Conservation (phyloP, 1,140 invertebrate genomes). For the Neodiprion lecontei region DNA sequence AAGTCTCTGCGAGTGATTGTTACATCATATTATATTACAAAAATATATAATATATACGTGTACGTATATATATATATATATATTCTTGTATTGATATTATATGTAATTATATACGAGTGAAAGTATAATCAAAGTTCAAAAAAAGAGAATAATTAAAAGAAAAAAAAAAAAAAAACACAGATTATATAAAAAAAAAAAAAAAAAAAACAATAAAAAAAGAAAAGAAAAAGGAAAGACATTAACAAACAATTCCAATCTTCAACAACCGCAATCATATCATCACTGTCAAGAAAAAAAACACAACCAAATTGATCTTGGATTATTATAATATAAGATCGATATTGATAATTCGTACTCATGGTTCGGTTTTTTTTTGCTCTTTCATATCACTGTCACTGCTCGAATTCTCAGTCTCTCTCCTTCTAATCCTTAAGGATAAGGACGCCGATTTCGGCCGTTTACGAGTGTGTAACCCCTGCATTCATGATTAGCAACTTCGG, state of each 20-base stretch:
- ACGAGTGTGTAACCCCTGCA: neutral
- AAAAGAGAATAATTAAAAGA: no score
- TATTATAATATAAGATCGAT: neutral
- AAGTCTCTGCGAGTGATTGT: no score
- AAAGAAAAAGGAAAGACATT: conserved; percentile 42
- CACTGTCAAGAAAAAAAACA: conserved; percentile 57
- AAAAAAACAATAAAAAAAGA: conserved; percentile 40
- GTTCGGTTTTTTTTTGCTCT: neutral
- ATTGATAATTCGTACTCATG: conserved; percentile 2
- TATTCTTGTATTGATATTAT: neutral
- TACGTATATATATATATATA: no score
- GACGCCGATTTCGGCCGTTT: conserved; percentile 6
- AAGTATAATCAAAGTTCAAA: no score
- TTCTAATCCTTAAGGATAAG: neutral
- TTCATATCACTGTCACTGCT: conserved; percentile 4
- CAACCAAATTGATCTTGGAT: conserved; percentile 55
- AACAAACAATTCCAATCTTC: conserved; percentile 57
- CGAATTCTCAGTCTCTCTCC: conserved; percentile 1
- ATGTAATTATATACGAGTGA: neutral
- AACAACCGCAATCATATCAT: conserved; percentile 57
- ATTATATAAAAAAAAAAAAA: conserved; percentile 28
- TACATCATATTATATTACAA: no score
- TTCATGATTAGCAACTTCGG: neutral
- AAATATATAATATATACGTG: no score
- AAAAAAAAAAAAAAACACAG: neutral